Percentiles rank a stretch among this genome's conserved stretches.
phyloP scores from a whole-genome alignment of 2,797 vertebrate species.

The Falco rusticolus region DNA sequence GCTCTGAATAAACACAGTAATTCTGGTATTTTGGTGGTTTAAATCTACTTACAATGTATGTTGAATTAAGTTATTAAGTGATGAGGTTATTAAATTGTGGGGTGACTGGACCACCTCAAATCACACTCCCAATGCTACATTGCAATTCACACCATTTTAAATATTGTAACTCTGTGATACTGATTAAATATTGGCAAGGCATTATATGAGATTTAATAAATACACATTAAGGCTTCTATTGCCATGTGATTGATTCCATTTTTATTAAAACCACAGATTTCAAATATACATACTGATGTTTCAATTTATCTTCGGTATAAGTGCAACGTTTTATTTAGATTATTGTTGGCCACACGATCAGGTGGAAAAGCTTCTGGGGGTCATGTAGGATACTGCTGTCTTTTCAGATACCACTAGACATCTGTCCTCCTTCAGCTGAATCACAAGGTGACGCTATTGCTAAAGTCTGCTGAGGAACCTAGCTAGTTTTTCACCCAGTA shows the following conservation, averaged over 20 bases:
- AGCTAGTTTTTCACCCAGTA: background rate
- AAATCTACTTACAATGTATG: background rate
- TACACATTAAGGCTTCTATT: background rate
- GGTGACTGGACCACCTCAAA: background rate
- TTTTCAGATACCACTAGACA: background rate
- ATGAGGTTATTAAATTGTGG: background rate
- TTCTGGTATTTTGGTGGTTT: background rate
- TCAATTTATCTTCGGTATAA: background rate
- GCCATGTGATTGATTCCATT: background rate
- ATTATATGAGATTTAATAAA: background rate
- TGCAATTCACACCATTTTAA: background rate
- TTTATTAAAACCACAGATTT: background rate
- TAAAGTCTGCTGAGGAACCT: background rate
- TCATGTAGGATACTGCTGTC: background rate
- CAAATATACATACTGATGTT: background rate
- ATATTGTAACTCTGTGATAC: background rate
- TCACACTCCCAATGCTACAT: fast-evolving
- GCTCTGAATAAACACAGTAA: background rate
- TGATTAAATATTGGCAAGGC: background rate
- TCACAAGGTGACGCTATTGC: background rate
- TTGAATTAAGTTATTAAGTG: background rate
- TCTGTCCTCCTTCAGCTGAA: background rate
- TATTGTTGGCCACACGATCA: background rate
- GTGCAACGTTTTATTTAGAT: background rate
- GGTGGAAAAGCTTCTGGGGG: background rate